A percentile compares a stretch with the other conserved stretches of the same genome.
These are phyloP conservation scores for Plebejus argus DNA, from an alignment of 2,888 invertebrate species.

Conservation along the genomic window DNA sequence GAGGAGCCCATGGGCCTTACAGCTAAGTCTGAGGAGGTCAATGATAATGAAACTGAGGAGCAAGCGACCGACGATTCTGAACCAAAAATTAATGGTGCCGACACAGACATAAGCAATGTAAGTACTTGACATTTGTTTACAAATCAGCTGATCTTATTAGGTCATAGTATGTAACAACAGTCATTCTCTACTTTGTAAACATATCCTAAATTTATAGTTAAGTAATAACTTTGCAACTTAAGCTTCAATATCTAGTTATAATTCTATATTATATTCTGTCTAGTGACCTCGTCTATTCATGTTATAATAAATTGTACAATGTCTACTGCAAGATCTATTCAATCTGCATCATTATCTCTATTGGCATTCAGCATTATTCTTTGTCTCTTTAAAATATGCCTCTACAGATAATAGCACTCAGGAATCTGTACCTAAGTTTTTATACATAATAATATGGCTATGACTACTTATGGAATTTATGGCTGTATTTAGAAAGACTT, in stretches of 20 bases:
- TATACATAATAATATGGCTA: too few species aligned
- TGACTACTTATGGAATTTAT: not conserved
- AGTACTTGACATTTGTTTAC: not conserved
- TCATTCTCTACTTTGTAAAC: not conserved
- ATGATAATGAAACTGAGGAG: slow-evolving; percentile 36
- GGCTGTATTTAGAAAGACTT: not conserved
- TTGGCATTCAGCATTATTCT: not conserved
- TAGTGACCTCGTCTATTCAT: not conserved
- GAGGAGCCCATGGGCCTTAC: slow-evolving; percentile 59
- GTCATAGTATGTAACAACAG: not conserved
- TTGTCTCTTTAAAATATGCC: not conserved
- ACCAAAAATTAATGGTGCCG: slow-evolving; percentile 29
- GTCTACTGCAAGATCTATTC: not conserved
- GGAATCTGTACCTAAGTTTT: not conserved
- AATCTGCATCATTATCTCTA: too few species aligned
- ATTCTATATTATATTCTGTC: not conserved
- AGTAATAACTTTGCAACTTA: not conserved
- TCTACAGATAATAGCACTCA: not conserved
- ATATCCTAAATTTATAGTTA: not conserved
- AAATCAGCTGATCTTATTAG: not conserved
- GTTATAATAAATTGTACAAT: not conserved
- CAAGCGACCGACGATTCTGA: slow-evolving; percentile 19
- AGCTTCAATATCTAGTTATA: not conserved
- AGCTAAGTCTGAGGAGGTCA: slow-evolving; percentile 33
- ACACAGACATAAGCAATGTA: slow-evolving; percentile 13